These are phyloP conservation scores for Idaea aversata DNA, from an alignment of 2,888 invertebrate species.

Conservation along the genomic window DNA sequence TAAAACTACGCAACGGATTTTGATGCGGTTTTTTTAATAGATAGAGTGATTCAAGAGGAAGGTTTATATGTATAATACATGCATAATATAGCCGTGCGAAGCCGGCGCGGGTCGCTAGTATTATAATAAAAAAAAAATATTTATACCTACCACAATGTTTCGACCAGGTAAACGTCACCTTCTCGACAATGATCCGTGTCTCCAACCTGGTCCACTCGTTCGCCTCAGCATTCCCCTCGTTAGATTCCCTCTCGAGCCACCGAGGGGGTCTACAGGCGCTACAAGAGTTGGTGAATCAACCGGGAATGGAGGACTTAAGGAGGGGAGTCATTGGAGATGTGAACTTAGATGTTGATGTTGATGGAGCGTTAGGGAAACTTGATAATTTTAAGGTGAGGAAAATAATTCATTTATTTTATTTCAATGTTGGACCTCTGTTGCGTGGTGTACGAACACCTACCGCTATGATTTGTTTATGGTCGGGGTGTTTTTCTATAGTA, in stretches of 20 bases:
- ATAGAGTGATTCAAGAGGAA: too few relatives aligned
- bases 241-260: constrained; percentile 50
- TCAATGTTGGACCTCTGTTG: too few relatives aligned
- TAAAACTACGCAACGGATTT: too few relatives aligned
- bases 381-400: constrained; percentile 51
- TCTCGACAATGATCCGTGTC: constrained; percentile 71
- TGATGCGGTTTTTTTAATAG: too few relatives aligned
- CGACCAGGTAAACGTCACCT: constrained; percentile 77
- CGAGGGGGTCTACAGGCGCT: constrained; percentile 51
- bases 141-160: too few relatives aligned
- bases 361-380: constrained; percentile 50
- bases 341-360: constrained; percentile 45
- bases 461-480: too few relatives aligned
- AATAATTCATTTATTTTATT: not conserved
- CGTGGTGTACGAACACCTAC: too few relatives aligned
- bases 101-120: too few relatives aligned
- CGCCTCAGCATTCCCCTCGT: constrained; percentile 53
- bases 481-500: too few relatives aligned
- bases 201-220: constrained; percentile 60
- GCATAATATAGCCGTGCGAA: too few relatives aligned
- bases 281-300: constrained; percentile 39
- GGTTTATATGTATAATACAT: too few relatives aligned
- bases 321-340: constrained; percentile 39
- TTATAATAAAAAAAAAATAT: too few relatives aligned
- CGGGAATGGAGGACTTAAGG: constrained; percentile 45